phyloP scores from a whole-genome alignment of 2,888 invertebrate genomes.

The Eupithecia tripunctaria region DNA sequence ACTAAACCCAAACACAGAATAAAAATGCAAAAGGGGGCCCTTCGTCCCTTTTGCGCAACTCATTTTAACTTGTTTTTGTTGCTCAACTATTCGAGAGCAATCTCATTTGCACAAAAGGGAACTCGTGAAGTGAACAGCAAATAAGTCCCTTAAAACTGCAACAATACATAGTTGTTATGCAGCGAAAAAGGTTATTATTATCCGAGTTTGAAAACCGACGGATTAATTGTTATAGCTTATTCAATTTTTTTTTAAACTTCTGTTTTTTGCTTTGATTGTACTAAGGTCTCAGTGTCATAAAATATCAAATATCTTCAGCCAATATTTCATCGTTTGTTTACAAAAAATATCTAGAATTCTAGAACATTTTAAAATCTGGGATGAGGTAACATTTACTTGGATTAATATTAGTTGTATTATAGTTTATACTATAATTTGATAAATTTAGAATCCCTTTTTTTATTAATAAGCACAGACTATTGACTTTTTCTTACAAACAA shows the following conservation, averaged over 20 bases:
- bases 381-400: neutral
- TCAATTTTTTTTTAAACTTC: neutral
- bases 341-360: neutral
- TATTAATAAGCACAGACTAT: neutral
- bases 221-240: neutral
- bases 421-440: neutral
- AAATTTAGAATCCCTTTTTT: neutral
- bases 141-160: too few relatives aligned
- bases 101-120: too few relatives aligned
- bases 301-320: too few relatives aligned
- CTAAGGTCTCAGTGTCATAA: too few relatives aligned
- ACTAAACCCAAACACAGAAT: too few relatives aligned
- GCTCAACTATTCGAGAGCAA: too few relatives aligned
- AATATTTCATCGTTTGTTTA: neutral
- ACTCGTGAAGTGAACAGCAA: neutral
- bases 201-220: neutral
- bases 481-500: neutral
- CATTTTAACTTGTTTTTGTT: too few relatives aligned
- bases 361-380: neutral
- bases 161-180: neutral
- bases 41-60: too few relatives aligned
- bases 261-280: neutral
- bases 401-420: neutral
- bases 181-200: neutral
- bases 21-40: too few relatives aligned